These are phyloP conservation scores for Oreonectes daqikongensis DNA, from an alignment of 2,797 vertebrate genomes.

Conservation along the genomic window DNA sequence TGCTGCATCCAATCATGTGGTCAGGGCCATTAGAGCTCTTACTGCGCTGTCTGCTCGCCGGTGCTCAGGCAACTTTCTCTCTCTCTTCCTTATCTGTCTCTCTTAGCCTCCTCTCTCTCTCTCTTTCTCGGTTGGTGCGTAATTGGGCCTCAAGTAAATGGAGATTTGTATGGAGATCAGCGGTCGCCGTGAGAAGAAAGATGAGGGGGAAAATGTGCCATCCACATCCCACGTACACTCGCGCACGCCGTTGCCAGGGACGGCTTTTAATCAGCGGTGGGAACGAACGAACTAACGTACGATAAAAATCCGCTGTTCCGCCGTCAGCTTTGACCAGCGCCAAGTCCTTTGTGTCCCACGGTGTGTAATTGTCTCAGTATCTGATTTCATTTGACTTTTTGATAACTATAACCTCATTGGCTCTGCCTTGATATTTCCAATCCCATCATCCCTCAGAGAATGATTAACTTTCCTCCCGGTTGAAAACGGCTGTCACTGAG, in stretches of 20 bases:
- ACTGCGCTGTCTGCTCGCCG: constrained; percentile 15
- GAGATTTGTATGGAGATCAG: constrained; percentile 68
- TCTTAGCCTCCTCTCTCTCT: constrained; percentile 36
- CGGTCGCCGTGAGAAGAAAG: constrained; percentile 55
- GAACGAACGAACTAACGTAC: constrained; percentile 65
- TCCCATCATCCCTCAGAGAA: constrained; percentile 67
- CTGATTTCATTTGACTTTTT: constrained; percentile 75
- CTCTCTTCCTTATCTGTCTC: constrained; percentile 56
- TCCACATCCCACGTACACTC: constrained; percentile 32
- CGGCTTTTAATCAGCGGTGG: constrained; percentile 67
- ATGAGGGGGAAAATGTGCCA: constrained; percentile 33
- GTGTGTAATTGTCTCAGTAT: constrained; percentile 72
- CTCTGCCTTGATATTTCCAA: constrained; percentile 70
- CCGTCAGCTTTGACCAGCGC: constrained; percentile 45
- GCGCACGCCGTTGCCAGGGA: constrained; percentile 64
- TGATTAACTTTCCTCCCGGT: constrained; percentile 63
- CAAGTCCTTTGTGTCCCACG: constrained; percentile 62
- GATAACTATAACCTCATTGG: constrained; percentile 70
- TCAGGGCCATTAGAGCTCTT: constrained; percentile 44
- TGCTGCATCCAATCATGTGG: constrained; percentile 43
- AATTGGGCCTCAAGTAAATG: constrained; percentile 75
- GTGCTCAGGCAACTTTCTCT: constrained; percentile 39
- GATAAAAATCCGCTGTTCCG: constrained; percentile 65
- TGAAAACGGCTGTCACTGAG: constrained; percentile 53
- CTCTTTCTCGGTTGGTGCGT: constrained; percentile 46